phyloP scores from a whole-genome alignment of 2,888 invertebrate species.

The Creontiades dilutus region DNA sequence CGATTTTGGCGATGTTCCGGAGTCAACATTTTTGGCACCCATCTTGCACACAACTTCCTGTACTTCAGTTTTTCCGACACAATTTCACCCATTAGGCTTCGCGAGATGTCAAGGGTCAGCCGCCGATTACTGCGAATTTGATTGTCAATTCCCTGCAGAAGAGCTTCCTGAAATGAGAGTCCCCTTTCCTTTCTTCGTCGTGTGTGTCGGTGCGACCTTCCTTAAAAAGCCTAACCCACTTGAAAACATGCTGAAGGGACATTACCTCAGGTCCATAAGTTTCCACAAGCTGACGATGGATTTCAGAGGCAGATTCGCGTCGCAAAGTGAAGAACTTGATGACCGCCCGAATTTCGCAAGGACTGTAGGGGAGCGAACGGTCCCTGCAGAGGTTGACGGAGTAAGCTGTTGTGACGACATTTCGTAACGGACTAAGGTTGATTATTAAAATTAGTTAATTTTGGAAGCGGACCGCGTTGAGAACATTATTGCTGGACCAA shows the following conservation, averaged over 20 bases:
- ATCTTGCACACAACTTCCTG: constrained; percentile 75
- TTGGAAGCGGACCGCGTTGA: too few relatives aligned
- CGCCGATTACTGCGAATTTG: constrained; percentile 49
- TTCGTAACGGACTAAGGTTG: constrained; percentile 75
- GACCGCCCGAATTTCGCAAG: background rate
- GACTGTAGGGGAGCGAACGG: too few relatives aligned
- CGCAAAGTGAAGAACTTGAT: background rate
- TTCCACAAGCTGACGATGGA: too few relatives aligned
- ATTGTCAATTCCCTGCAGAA: constrained; percentile 53
- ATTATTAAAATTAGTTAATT: too few relatives aligned
- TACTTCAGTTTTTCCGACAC: constrained; percentile 74
- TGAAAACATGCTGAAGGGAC: constrained; percentile 61
- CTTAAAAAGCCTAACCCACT: constrained; percentile 66
- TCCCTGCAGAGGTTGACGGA: background rate
- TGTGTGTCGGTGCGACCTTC: constrained; percentile 68
- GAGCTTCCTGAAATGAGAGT: constrained; percentile 53
- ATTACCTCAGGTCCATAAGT: constrained; percentile 66
- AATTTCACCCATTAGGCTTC: constrained; percentile 72
- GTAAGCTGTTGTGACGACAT: background rate
- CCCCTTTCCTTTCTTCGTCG: constrained; percentile 70
- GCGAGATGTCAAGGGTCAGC: constrained; percentile 59
- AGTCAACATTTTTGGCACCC: constrained; percentile 75
- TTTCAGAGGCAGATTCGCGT: background rate
- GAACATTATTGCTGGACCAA: too few relatives aligned
- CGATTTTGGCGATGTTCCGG: constrained; percentile 74